Percentiles rank a stretch among this genome's conserved stretches.
Evolutionary conservation across 1,140 invertebrate genomes (phyloP).

Genomic region (Aphis gossypii): DNA sequence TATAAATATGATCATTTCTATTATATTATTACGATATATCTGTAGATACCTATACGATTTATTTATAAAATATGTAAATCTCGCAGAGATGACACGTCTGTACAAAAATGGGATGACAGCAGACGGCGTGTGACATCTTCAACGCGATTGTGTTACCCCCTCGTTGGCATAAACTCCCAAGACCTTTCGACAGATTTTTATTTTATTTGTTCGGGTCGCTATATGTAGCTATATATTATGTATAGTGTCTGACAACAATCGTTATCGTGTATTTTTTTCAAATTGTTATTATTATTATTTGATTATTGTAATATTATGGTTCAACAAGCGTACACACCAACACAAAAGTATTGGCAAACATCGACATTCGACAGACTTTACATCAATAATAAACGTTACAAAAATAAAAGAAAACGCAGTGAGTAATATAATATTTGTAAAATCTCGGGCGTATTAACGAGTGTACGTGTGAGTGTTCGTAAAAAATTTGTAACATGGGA

Average conservation of each 20-base stretch:
- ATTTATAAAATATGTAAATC: constrained; percentile 40
- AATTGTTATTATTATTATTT: constrained; percentile 34
- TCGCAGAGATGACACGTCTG: neutral
- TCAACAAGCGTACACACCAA: neutral
- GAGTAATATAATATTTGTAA: constrained; percentile 12
- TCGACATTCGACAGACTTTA: neutral
- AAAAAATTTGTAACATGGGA: neutral
- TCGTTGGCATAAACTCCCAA: neutral
- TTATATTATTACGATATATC: constrained; percentile 8
- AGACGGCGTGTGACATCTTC: constrained; percentile 43
- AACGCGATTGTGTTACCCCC: constrained; percentile 34
- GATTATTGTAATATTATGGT: constrained; percentile 1
- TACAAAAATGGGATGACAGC: neutral
- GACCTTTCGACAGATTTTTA: constrained; percentile 22
- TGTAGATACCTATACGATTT: neutral
- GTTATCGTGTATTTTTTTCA: neutral
- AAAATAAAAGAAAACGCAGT: neutral
- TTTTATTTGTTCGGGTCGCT: neutral
- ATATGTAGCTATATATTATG: neutral
- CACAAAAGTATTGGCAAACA: constrained; percentile 35
- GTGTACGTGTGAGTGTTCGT: neutral
- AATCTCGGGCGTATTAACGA: neutral
- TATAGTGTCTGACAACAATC: constrained; percentile 33
- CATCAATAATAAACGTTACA: constrained; percentile 1
- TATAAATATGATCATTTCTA: constrained; percentile 36